Base-by-base conservation (phyloP, 37 sponge, comb jelly and placozoan species). In the Tethya wilhelma region DNA sequence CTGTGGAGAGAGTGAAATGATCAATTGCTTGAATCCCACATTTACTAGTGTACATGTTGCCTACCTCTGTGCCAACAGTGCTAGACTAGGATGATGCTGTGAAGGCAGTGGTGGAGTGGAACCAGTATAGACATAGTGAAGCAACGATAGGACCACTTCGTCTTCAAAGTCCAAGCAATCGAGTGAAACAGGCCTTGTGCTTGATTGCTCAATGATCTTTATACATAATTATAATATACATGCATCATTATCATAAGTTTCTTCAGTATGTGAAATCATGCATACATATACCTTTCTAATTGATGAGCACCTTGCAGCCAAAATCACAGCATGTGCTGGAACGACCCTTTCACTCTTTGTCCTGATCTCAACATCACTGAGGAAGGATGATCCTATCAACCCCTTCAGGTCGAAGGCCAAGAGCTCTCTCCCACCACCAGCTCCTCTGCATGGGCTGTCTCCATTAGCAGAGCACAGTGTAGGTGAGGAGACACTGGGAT, bases 71-170 rank as follows among this genome's bases (percentile, higher is more conserved):
- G n/a, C n/a, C n/a, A n/a, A n/a, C n/a, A n/a, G n/a, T n/a, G n/a
- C n/a, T n/a, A n/a, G n/a, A n/a, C n/a, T n/a, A n/a, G n/a, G n/a
- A n/a, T n/a, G n/a, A n/a, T n/a, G n/a, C n/a, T n/a, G n/a, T n/a
- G n/a, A n/a, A n/a, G n/a, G n/a, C n/a, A n/a, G n/a, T n/a, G n/a
- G n/a, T n/a, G 83, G 56, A 43, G n/a, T 25, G 73, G 65, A 8
- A 1, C 90, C 90, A 33, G 86, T 79, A 60, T 89, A 89, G 26
- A 84, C 6, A 53, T 73, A 84, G 44, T 74, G 38, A 57, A 89
- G 74, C 56, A 83, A 78, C 2, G 67, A 49, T 8, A 74, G 41
- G 12, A 88, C 71, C 9, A 55, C 5, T 4, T 59, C 64, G 2
- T 55, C 37, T 17, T 65, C 69, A 66, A 58, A 67, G 38, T 79